These are phyloP conservation scores for Drosophila funebris DNA, from an alignment of 1,140 invertebrate species.

Conservation along the genomic window DNA sequence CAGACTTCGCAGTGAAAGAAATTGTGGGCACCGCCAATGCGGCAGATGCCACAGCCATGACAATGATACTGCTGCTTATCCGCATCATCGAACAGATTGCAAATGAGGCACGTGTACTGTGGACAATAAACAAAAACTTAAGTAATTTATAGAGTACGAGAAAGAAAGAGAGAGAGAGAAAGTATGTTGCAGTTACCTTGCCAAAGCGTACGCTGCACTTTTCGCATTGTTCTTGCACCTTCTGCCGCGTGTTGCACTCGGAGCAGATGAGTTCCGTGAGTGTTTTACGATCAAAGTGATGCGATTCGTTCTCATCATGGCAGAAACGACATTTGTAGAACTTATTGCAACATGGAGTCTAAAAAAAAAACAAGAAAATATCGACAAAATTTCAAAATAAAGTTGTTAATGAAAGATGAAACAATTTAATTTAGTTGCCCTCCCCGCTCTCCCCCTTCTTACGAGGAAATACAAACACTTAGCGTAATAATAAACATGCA, in stretches of 20 bases:
- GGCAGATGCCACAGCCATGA: constrained; percentile 93
- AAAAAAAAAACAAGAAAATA: constrained; percentile 42
- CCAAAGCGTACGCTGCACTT: constrained; percentile 91
- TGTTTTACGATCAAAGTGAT: constrained; percentile 91
- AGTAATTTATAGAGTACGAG: too few relatives aligned
- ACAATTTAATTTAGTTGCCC: constrained; percentile 13
- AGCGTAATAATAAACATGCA: constrained; percentile 59
- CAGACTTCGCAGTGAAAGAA: constrained; percentile 95
- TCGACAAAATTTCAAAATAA: neutral
- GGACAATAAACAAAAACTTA: constrained; percentile 46
- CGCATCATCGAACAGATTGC: constrained; percentile 95
- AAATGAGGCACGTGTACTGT: constrained; percentile 94
- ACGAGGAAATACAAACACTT: constrained; percentile 32
- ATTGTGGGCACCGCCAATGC: constrained; percentile 92
- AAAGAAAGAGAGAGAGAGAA: too few relatives aligned
- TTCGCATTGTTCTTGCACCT: constrained; percentile 90
- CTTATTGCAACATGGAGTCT: constrained; percentile 95
- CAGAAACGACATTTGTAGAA: constrained; percentile 94
- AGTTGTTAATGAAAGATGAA: constrained; percentile 45
- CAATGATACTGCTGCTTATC: constrained; percentile 96
- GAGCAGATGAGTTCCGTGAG: constrained; percentile 93
- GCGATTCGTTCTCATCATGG: constrained; percentile 93
- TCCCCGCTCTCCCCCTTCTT: too few relatives aligned
- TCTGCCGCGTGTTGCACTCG: constrained; percentile 91
- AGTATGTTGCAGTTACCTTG: constrained; percentile 85